Conservation (phyloP, 2,797 vertebrate genomes). For the Luscinia luscinia region DNA sequence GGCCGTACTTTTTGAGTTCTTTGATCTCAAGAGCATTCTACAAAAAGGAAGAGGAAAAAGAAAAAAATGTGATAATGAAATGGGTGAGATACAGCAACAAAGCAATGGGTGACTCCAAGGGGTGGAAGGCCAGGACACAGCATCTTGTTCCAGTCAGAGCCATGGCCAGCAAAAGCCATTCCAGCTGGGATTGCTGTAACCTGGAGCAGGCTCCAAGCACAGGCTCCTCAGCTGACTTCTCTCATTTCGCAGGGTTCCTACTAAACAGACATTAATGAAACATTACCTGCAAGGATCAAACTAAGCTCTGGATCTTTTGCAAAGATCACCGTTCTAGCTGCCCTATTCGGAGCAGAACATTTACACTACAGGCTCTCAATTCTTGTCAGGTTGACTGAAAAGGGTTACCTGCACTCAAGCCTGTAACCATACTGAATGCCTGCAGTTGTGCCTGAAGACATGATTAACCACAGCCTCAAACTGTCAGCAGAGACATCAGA, state of each 20-base stretch:
- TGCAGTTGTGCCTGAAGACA: constrained; percentile 1
- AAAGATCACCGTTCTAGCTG: background rate
- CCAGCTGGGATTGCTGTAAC: constrained; percentile 37
- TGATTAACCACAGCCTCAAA: background rate
- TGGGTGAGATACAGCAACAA: constrained; percentile 80
- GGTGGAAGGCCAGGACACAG: constrained; percentile 33
- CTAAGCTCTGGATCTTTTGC: background rate
- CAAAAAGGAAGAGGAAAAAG: constrained; percentile 89
- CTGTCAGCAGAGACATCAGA: background rate
- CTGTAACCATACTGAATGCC: background rate
- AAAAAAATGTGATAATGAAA: constrained; percentile 80
- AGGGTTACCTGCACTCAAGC: background rate
- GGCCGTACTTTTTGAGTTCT: constrained; percentile 99
- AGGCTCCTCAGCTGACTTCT: background rate
- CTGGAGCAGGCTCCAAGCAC: background rate
- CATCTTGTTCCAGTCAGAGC: constrained; percentile 62
- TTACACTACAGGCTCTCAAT: background rate
- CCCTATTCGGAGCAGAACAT: background rate
- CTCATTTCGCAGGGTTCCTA: background rate
- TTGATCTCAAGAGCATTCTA: constrained; percentile 98
- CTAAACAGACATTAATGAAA: background rate
- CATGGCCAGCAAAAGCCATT: constrained; percentile 41
- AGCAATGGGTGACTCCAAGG: constrained; percentile 80
- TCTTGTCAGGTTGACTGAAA: background rate
- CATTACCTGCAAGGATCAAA: constrained; percentile 2